Conservation (phyloP, 2,113 vertebrate genomes). For the Eudyptes chrysolophus region DNA sequence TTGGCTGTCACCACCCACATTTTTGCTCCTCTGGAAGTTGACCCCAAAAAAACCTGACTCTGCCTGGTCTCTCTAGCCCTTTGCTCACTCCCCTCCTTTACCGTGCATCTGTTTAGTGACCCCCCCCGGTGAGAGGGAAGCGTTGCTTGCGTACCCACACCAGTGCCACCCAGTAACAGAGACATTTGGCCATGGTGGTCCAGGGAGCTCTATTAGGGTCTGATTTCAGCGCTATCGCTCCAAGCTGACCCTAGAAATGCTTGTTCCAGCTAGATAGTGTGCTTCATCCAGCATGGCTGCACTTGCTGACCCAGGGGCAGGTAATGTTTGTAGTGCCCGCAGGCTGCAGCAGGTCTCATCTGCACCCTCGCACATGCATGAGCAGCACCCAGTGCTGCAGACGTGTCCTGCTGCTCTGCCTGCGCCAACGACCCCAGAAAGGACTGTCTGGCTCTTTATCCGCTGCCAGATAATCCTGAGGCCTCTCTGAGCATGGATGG, state of each 20-base stretch:
- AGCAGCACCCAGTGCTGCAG: background rate
- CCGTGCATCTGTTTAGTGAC: fast-evolving
- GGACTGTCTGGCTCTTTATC: background rate
- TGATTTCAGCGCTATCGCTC: fast-evolving
- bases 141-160: fast-evolving
- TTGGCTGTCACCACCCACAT: background rate
- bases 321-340: background rate
- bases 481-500: background rate
- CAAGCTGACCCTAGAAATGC: background rate
- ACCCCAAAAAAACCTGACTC: background rate
- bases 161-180: background rate
- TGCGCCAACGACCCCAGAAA: background rate
- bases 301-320: background rate
- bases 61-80: background rate
- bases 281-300: background rate
- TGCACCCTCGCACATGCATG: fast-evolving
- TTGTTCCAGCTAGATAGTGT: too few species aligned
- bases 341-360: background rate
- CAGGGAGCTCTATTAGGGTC: background rate
- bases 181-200: fast-evolving
- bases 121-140: background rate
- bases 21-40: background rate
- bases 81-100: background rate
- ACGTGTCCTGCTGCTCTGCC: background rate
- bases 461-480: background rate